Percentiles rank a stretch among this genome's conserved stretches.
Evolutionary conservation across 2,113 vertebrate genomes (phyloP).

Genomic region (Cryptomyrus ogoouensis): DNA sequence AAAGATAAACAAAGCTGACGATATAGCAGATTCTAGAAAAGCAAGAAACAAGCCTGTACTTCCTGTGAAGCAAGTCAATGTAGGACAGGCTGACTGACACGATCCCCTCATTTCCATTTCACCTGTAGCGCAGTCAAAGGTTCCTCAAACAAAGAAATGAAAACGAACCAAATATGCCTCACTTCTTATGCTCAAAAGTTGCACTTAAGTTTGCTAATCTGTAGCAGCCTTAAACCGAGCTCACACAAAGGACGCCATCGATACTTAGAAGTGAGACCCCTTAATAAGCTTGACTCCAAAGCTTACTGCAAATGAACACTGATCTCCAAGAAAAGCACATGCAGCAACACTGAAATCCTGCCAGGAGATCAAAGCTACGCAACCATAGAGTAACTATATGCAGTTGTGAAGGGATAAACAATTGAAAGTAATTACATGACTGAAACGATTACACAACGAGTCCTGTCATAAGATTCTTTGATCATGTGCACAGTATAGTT

Average conservation of each 20-base stretch:
- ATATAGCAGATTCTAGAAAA: not conserved
- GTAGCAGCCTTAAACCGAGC: not conserved
- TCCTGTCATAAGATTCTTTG: not conserved
- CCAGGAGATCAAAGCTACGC: not conserved
- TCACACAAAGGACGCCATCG: not conserved
- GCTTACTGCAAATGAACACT: not conserved
- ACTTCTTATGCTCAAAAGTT: not conserved
- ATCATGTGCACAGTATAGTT: not conserved
- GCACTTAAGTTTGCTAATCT: not conserved
- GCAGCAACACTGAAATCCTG: not conserved
- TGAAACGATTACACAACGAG: not conserved
- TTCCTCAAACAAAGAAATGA: not conserved
- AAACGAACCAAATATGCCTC: not conserved
- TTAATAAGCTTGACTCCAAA: not conserved
- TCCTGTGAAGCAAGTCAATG: not conserved
- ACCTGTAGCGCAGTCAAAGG: not conserved
- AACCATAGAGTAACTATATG: not conserved
- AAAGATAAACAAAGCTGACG: not conserved
- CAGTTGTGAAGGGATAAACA: not conserved
- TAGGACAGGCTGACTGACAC: not conserved
- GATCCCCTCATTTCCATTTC: not conserved
- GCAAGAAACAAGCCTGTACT: not conserved
- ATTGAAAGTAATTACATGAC: constrained; percentile 3
- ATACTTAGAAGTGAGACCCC: not conserved
- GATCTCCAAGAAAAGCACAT: not conserved